A percentile compares a stretch with the other conserved stretches of the same genome.
phyloP scores from a whole-genome alignment of 1,140 invertebrate species.

The Drosophila nikananu region DNA sequence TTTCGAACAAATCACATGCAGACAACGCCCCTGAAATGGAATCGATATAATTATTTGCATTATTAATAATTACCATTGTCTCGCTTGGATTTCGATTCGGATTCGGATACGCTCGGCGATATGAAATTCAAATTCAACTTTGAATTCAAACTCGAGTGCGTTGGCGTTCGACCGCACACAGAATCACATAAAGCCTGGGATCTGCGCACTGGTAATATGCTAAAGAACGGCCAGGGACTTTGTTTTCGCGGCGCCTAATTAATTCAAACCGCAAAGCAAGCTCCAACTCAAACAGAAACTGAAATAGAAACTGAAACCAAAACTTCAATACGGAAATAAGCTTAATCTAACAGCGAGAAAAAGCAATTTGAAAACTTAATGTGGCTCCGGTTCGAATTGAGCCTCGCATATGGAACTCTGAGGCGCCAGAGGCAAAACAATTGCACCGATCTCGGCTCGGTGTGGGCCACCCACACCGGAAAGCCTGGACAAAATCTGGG shows the following conservation, averaged over 20 bases:
- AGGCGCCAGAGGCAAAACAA: constrained; percentile 73
- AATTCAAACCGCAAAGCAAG: constrained; percentile 74
- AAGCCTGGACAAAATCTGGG: constrained; percentile 29
- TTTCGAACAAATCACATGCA: constrained; percentile 62
- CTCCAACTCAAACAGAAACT: background rate
- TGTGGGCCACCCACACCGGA: constrained; percentile 69
- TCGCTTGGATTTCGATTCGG: constrained; percentile 47
- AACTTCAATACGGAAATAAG: constrained; percentile 82
- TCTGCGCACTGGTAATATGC: constrained; percentile 57
- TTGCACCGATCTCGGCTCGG: constrained; percentile 56
- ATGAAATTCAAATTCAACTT: constrained; percentile 55
- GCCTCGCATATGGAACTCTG: constrained; percentile 34
- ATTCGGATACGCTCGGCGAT: constrained; percentile 22
- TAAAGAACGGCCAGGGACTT: constrained; percentile 57
- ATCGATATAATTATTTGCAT: constrained; percentile 84
- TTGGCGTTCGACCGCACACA: constrained; percentile 71
- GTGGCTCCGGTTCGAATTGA: constrained; percentile 33
- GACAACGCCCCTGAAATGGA: constrained; percentile 78
- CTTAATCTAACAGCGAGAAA: constrained; percentile 62
- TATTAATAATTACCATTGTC: constrained; percentile 83
- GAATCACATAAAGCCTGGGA: constrained; percentile 35
- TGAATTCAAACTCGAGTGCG: constrained; percentile 47
- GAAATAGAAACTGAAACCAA: constrained; percentile 23
- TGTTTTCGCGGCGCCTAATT: constrained; percentile 63
- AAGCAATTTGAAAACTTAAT: constrained; percentile 79